A percentile compares a stretch with the other conserved stretches of the same genome.
Evolutionary conservation across 2,113 vertebrate species (phyloP).

Genomic region (Eulemur rufifrons): DNA sequence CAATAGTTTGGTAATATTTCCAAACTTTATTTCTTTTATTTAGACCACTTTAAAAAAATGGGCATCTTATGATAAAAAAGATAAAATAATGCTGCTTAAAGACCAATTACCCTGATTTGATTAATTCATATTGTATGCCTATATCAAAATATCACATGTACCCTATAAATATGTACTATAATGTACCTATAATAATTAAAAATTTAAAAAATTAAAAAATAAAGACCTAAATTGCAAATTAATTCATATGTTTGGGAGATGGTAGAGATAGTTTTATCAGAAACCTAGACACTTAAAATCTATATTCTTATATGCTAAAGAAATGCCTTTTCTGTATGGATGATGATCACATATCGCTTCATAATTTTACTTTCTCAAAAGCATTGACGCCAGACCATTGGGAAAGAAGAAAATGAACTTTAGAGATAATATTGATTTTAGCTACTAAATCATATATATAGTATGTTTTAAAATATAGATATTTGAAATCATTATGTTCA

Average conservation of each 20-base stretch:
- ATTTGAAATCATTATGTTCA: neutral
- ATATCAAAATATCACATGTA: too few species aligned
- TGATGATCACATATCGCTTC: neutral
- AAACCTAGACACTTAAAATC: neutral
- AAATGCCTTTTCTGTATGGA: neutral
- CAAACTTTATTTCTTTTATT: neutral
- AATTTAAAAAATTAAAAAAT: neutral
- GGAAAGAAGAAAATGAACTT: neutral
- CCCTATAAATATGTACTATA: too few species aligned
- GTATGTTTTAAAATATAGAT: neutral
- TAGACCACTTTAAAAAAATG: conserved; percentile 9
- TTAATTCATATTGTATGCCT: too few species aligned
- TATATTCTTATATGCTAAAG: neutral
- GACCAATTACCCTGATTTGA: too few species aligned
- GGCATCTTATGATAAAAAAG: neutral
- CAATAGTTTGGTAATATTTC: neutral
- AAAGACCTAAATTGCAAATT: neutral
- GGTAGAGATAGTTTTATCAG: neutral
- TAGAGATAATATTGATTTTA: neutral
- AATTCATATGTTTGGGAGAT: neutral
- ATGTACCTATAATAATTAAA: too few species aligned
- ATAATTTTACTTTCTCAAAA: neutral
- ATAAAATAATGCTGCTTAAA: neutral
- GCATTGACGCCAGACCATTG: neutral
- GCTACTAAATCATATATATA: neutral